These are phyloP conservation scores for Dynastes grantii DNA, from an alignment of 2,888 invertebrate species.

Conservation along the genomic window DNA sequence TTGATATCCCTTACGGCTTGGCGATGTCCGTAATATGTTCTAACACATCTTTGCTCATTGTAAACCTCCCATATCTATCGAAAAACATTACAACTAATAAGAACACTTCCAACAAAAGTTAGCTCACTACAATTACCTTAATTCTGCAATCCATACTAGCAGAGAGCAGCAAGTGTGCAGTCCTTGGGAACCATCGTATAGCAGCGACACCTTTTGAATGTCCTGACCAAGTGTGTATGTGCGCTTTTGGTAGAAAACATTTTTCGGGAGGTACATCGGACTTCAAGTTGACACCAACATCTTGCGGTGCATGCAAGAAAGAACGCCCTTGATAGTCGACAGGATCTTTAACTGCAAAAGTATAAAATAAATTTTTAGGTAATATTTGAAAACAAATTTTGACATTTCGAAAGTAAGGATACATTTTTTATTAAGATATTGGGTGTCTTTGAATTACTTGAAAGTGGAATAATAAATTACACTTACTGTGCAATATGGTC, in stretches of 20 bases:
- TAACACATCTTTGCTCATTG: constrained; percentile 91
- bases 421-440: no score
- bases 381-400: no score
- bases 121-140: constrained; percentile 75
- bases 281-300: constrained; percentile 91
- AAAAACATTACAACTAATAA: background rate
- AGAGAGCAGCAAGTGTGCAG: constrained; percentile 95
- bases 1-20: constrained; percentile 97
- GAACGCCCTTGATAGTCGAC: constrained; percentile 98
- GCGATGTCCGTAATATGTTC: constrained; percentile 96
- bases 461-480: background rate
- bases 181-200: constrained; percentile 94
- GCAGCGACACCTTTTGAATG: constrained; percentile 97
- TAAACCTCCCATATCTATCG: constrained; percentile 97
- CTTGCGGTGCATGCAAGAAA: constrained; percentile 93
- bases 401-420: no score
- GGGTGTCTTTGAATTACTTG: background rate
- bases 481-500: constrained; percentile 90
- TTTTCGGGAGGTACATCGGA: constrained; percentile 92
- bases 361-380: no score
- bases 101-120: background rate
- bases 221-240: constrained; percentile 96
- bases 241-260: constrained; percentile 96
- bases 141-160: constrained; percentile 98
- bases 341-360: constrained; percentile 85